These are phyloP conservation scores for Loriculus beryllinus DNA, from an alignment of 2,797 vertebrate genomes.

Conservation along the genomic window DNA sequence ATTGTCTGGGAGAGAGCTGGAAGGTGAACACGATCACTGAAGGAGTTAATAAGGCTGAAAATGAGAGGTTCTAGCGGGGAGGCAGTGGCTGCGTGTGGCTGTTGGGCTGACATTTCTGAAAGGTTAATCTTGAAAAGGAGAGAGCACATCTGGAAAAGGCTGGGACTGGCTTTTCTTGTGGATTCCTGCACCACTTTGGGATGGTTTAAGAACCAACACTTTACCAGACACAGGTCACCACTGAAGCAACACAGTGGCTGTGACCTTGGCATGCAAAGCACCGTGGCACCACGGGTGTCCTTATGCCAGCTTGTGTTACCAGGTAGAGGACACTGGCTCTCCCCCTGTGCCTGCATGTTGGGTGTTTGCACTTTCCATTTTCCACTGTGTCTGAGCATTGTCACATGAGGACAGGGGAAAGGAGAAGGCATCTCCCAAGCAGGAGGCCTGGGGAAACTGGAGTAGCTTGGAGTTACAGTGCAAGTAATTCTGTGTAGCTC, in stretches of 20 bases:
- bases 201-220: neutral
- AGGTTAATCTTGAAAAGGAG: constrained; percentile 34
- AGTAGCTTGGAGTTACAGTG: neutral
- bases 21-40: neutral
- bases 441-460: neutral
- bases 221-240: no score
- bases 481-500: neutral
- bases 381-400: rapidly evolving
- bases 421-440: neutral
- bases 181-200: neutral
- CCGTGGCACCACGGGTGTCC: neutral
- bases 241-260: neutral
- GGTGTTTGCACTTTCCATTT: neutral
- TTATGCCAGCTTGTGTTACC: rapidly evolving
- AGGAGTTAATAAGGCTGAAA: constrained; percentile 10
- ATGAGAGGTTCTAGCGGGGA: neutral
- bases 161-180: neutral
- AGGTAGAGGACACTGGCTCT: neutral
- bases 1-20: neutral
- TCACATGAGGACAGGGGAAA: neutral
- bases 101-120: constrained; percentile 55
- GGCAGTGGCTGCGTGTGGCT: neutral
- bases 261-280: neutral
- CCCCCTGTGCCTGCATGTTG: neutral
- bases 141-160: neutral